phyloP scores from a whole-genome alignment of 2,888 invertebrate genomes.

The Perdita meconis region DNA sequence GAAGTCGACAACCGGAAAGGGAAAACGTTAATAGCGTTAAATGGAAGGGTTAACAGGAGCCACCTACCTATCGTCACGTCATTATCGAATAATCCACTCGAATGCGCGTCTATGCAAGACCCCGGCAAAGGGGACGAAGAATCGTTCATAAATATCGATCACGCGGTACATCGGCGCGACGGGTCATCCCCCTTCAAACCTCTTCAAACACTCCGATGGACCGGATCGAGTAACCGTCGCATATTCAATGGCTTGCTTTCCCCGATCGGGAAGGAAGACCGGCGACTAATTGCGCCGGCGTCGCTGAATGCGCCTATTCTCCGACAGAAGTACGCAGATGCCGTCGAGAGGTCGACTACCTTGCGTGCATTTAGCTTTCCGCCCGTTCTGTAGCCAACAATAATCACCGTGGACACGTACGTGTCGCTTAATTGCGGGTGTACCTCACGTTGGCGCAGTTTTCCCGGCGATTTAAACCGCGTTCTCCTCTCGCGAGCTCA shows the following conservation, averaged over 20 bases:
- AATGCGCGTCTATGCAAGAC: too few species aligned
- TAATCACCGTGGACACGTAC: slow-evolving; percentile 31
- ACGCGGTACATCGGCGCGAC: too few species aligned
- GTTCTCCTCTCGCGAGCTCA: background rate
- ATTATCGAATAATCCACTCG: background rate
- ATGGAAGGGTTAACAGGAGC: background rate
- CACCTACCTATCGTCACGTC: background rate
- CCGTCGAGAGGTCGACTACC: slow-evolving; percentile 10
- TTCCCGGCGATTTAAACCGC: slow-evolving; percentile 18
- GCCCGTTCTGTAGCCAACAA: slow-evolving; percentile 33
- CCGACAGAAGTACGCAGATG: slow-evolving; percentile 48
- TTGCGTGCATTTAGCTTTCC: slow-evolving; percentile 36
- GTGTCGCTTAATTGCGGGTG: slow-evolving; percentile 22
- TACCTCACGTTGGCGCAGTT: slow-evolving; percentile 16
- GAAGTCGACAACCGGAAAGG: slow-evolving; percentile 39
- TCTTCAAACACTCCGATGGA: too few species aligned
- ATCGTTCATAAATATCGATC: too few species aligned
- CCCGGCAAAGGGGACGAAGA: too few species aligned
- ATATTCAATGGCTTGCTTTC: background rate
- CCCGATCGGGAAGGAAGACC: slow-evolving; percentile 44
- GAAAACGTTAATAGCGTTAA: slow-evolving; percentile 35
- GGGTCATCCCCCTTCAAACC: too few species aligned
- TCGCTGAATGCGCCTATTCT: slow-evolving; percentile 41
- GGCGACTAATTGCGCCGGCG: slow-evolving; percentile 52
- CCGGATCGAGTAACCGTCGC: too few species aligned